Conservation (phyloP, 2,797 vertebrate genomes). For the Gymnocypris eckloni region DNA sequence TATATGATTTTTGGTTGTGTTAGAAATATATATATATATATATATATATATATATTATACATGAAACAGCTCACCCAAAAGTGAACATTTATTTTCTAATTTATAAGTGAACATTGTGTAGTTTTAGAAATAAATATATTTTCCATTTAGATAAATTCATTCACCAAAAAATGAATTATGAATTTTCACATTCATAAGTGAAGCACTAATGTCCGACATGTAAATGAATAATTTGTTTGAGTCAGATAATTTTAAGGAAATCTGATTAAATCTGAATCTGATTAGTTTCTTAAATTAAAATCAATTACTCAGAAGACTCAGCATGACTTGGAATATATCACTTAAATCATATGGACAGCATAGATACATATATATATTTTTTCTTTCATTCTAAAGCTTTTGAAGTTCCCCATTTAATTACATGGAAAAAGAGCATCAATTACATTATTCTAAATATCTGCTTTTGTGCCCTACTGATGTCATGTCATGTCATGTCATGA, state of each 20-base stretch:
- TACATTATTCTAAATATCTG: background rate
- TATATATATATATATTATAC: too few species aligned
- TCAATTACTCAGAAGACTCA: background rate
- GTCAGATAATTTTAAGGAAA: background rate
- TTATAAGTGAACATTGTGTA: too few species aligned
- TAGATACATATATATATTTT: background rate
- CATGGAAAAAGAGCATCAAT: background rate
- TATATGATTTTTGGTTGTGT: too few species aligned
- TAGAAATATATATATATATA: too few species aligned
- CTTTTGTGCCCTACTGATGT: background rate
- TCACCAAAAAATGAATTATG: background rate
- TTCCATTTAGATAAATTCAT: background rate
- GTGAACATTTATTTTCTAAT: background rate
- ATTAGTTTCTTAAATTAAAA: background rate
- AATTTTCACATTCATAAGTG: background rate
- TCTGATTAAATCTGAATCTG: background rate
- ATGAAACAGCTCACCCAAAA: background rate
- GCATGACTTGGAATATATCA: background rate
- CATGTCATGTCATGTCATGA: too few species aligned
- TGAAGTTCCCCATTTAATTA: background rate
- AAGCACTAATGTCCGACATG: background rate
- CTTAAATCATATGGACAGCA: too few species aligned
- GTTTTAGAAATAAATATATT: too few species aligned
- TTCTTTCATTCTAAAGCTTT: background rate
- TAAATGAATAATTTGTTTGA: background rate